Evolutionary conservation across 2,797 vertebrate species (phyloP).

Genomic region (Paramormyrops hopkinsi): DNA sequence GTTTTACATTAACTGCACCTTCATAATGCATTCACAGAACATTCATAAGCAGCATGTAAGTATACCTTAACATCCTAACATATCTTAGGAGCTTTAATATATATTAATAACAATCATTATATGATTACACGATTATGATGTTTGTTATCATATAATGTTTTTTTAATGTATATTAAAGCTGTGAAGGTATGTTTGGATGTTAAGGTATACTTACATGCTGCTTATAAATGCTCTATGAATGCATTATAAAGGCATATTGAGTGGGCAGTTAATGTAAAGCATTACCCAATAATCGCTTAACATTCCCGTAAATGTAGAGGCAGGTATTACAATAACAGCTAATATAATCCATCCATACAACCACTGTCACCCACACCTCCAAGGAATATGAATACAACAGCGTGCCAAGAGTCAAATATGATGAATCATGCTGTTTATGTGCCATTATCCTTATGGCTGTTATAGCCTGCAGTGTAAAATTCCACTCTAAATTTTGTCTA

Average conservation of each 20-base stretch:
- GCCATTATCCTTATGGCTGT: background rate
- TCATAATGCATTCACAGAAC: background rate
- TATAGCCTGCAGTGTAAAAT: conserved; percentile 10
- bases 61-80: background rate
- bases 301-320: too few species aligned
- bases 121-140: background rate
- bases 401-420: background rate
- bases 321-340: background rate
- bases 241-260: background rate
- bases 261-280: background rate
- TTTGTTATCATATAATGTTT: background rate
- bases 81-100: background rate
- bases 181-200: background rate
- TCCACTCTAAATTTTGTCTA: background rate
- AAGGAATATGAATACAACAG: conserved; percentile 13
- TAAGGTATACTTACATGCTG: background rate
- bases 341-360: background rate
- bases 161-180: background rate
- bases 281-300: background rate
- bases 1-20: background rate
- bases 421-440: background rate
- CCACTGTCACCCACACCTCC: background rate
- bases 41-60: background rate
- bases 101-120: background rate
- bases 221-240: background rate